A percentile compares a stretch with the other conserved stretches of the same genome.
phyloP scores from a whole-genome alignment of 2,797 vertebrate genomes.

The Enteromius mattozi region DNA sequence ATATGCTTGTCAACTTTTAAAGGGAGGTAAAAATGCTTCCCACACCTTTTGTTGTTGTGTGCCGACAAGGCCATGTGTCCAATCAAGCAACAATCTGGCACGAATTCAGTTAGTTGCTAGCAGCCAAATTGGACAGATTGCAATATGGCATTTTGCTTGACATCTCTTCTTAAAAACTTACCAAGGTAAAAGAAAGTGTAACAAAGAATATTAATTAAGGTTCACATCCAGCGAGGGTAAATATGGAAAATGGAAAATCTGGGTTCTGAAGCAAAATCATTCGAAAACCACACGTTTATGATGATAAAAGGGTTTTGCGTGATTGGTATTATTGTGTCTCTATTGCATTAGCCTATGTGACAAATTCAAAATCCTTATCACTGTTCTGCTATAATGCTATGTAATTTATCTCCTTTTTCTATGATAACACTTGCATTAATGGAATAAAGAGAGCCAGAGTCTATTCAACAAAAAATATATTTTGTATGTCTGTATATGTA shows the following conservation, averaged over 20 bases:
- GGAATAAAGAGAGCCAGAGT: background rate
- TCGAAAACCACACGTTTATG: background rate
- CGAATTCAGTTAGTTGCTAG: background rate
- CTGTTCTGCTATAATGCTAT: background rate
- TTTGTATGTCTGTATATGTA: background rate
- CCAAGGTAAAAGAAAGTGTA: background rate
- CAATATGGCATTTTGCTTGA: background rate
- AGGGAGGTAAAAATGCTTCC: background rate
- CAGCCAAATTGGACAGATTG: slow-evolving; percentile 1
- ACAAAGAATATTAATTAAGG: background rate
- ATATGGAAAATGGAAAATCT: background rate
- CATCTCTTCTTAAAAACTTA: background rate
- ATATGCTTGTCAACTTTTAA: slow-evolving; percentile 1
- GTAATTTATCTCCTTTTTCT: background rate
- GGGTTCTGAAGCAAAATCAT: background rate
- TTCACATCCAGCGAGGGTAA: background rate
- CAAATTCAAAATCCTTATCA: background rate
- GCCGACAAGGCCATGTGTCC: background rate
- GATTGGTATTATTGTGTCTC: background rate
- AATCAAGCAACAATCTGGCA: background rate
- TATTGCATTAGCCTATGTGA: background rate
- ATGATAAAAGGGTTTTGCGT: background rate
- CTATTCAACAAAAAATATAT: background rate
- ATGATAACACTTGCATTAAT: background rate
- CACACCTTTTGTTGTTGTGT: background rate